These are phyloP conservation scores for Apotomis turbidana DNA, from an alignment of 2,888 invertebrate genomes.

Conservation along the genomic window DNA sequence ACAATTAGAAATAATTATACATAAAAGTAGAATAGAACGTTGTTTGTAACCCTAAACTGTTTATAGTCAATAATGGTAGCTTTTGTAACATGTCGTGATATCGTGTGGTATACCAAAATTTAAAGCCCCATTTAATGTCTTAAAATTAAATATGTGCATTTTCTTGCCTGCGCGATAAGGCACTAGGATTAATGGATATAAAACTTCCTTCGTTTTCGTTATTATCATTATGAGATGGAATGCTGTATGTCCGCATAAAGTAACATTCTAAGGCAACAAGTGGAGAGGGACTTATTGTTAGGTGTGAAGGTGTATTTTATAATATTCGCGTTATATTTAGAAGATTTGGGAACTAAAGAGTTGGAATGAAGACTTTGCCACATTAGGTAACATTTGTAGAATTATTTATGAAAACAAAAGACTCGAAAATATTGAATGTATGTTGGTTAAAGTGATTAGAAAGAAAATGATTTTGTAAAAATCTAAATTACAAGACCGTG, in stretches of 20 bases:
- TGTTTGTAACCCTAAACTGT: slow-evolving; percentile 3
- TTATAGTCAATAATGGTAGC: slow-evolving; percentile 8
- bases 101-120: slow-evolving; percentile 2
- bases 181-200: neutral
- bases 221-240: slow-evolving; percentile 7
- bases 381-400: no score
- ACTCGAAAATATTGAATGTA: no score
- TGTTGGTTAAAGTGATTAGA: no score
- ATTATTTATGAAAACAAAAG: no score
- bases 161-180: neutral
- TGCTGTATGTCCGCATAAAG: slow-evolving; percentile 3
- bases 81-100: slow-evolving; percentile 18
- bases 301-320: no score
- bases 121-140: neutral
- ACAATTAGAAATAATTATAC: neutral
- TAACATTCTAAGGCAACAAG: neutral
- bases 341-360: no score
- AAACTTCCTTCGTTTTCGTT: neutral
- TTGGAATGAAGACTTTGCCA: no score
- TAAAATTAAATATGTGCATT: slow-evolving; percentile 5
- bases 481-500: no score
- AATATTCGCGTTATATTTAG: no score
- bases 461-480: no score
- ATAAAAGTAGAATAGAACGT: neutral
- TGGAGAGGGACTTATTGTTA: no score